Percentiles rank a stretch among this genome's conserved stretches.
Conservation (phyloP, 2,888 invertebrate genomes). For the Erynnis tages region DNA sequence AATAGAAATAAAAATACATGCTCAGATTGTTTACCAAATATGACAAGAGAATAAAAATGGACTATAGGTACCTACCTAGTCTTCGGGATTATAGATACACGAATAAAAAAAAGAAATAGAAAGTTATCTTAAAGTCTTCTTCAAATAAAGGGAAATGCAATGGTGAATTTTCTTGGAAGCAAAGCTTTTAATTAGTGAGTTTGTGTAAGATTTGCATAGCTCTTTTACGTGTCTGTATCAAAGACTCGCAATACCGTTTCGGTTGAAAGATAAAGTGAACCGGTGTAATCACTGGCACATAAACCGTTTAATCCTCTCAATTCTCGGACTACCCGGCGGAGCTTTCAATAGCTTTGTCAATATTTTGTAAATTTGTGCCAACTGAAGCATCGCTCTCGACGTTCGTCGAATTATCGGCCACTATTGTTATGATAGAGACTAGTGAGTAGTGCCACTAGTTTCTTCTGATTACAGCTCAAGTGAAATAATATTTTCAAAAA, state of each 20-base stretch:
- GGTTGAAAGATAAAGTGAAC: slow-evolving; percentile 23
- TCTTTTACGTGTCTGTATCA: slow-evolving; percentile 17
- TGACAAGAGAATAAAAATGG: too few species aligned
- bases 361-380: slow-evolving; percentile 26
- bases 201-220: slow-evolving; percentile 1
- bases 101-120: too few species aligned
- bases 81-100: too few species aligned
- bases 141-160: too few species aligned
- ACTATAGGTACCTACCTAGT: too few species aligned
- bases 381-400: slow-evolving; percentile 27
- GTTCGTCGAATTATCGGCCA: slow-evolving; percentile 24
- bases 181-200: slow-evolving; percentile 4
- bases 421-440: slow-evolving; percentile 6
- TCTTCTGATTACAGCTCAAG: too few species aligned
- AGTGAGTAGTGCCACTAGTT: too few species aligned
- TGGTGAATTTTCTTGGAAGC: too few species aligned
- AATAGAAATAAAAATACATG: too few species aligned
- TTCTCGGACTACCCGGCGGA: slow-evolving; percentile 23
- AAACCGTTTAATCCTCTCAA: slow-evolving; percentile 26
- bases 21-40: too few species aligned
- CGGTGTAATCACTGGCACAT: slow-evolving; percentile 26
- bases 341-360: slow-evolving; percentile 27
- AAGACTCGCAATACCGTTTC: slow-evolving; percentile 20
- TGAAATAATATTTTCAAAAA: too few species aligned
- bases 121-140: too few species aligned